Evolutionary conservation across 2,888 invertebrate species (phyloP), one percentile per base, ranked within the genome.

Genomic region (Callinectes sapidus): DNA sequence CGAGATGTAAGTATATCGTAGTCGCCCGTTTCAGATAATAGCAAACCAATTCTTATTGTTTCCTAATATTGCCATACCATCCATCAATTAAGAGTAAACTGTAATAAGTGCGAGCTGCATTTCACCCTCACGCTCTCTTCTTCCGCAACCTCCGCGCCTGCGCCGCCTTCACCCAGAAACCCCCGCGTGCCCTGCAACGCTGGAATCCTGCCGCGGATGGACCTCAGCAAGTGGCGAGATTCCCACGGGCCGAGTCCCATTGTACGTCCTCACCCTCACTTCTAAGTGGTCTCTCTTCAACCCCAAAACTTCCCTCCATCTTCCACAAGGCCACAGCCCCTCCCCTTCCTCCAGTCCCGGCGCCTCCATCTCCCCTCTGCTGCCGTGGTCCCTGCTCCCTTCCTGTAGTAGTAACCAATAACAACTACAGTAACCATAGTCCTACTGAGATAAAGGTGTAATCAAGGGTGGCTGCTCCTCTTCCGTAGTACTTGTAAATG

Each of bases 121-220:
- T 14, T 87, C 48, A 14, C 10, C 54, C 6, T 48, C 42, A 14
- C 10, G 28, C 13, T 42, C 87, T n/a, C 48, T 48, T 16, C 87
- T 87, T 14, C 81, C 35, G 35, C 35, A 10, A 16, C 18, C 35
- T 35, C 81, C 35, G 16, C 81, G 2, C 81, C 35, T 81, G 35
- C 81, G 16, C 81, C 81, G 39, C n/a, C 71, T 66, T 91, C 90
- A 66, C 85, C 35, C n/a, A 98, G 98, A 95, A 98, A 98, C 96
- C 98, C 98, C n/a, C 97, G 98, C 95, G 98, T 98, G 94, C 98
- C 98, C 14, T 98, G 98, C 96, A 97, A 97, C 96, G 98, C 98
- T 95, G 98, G 98, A 94, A 97, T 98, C 90, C 97, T 98, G 94
- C 98, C 98, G 23, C 97, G 97, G 93, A 97, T 98, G 95, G 98